Conservation (phyloP, 2,113 vertebrate species). For the Stomatorhinus ivindoensis region DNA sequence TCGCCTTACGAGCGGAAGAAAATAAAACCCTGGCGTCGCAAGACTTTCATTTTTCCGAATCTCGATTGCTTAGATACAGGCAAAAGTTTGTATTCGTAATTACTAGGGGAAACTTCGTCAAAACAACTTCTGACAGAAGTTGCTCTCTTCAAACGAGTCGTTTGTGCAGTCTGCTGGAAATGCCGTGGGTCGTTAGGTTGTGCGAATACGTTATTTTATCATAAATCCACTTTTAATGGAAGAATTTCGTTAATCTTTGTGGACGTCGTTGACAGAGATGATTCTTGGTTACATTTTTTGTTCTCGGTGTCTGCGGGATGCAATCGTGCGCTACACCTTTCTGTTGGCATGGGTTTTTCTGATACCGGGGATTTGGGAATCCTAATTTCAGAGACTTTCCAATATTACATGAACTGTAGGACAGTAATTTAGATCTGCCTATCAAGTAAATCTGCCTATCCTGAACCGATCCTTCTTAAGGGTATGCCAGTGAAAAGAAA, state of each 20-base stretch:
- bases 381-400: neutral
- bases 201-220: neutral
- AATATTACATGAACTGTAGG: neutral
- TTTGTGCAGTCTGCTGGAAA: neutral
- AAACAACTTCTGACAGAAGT: neutral
- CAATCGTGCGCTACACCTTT: neutral
- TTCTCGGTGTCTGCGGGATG: neutral
- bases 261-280: neutral
- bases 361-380: neutral
- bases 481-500: conserved; percentile 58
- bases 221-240: neutral
- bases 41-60: neutral
- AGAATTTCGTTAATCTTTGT: neutral
- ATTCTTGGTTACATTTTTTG: neutral
- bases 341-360: neutral
- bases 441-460: neutral
- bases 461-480: conserved; percentile 22
- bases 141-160: neutral
- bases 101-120: neutral
- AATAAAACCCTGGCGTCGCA: neutral
- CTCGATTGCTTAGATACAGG: neutral
- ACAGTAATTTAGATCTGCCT: neutral
- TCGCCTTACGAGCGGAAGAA: neutral
- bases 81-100: neutral
- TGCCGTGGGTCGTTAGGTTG: neutral